phyloP scores from a whole-genome alignment of 1,140 invertebrate species.

The Leguminivora glycinivorella region DNA sequence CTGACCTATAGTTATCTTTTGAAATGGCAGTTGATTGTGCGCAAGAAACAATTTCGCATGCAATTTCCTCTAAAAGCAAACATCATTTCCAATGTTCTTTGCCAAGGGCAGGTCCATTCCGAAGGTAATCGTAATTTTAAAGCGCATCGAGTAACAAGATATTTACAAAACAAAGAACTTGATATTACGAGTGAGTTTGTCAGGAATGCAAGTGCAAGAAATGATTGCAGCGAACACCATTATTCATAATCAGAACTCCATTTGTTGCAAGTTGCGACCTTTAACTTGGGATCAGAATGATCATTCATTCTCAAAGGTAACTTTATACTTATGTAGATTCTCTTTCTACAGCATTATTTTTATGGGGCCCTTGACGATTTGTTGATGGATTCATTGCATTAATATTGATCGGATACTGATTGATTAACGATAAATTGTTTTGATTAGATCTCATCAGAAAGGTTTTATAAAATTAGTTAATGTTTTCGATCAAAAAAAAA shows the following conservation, averaged over 20 bases:
- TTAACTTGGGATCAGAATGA: slow-evolving; percentile 18
- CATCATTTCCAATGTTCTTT: slow-evolving; percentile 5
- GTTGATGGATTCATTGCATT: not conserved
- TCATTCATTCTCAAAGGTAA: not conserved
- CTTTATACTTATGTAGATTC: slow-evolving; percentile 15
- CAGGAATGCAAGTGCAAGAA: slow-evolving; percentile 22
- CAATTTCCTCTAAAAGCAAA: slow-evolving; percentile 19
- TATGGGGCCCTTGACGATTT: not conserved
- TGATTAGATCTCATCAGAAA: not conserved
- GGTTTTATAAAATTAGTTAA: too few species aligned
- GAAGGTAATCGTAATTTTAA: not conserved
- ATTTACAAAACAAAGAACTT: slow-evolving; percentile 9
- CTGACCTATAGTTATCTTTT: not conserved
- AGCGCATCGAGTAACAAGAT: slow-evolving; percentile 18
- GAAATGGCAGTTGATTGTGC: not conserved
- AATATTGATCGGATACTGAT: not conserved
- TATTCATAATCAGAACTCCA: slow-evolving; percentile 21
- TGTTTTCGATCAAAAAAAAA: not conserved
- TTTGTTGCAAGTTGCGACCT: slow-evolving; percentile 19
- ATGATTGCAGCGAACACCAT: slow-evolving; percentile 23
- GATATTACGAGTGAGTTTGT: slow-evolving; percentile 7
- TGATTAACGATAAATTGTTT: not conserved
- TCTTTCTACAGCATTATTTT: not conserved
- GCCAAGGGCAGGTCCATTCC: not conserved
- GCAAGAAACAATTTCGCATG: not conserved